A percentile compares a stretch with the other conserved stretches of the same genome.
Evolutionary conservation across 2,113 vertebrate genomes (phyloP).

Genomic region (Chinchilla lanigera): DNA sequence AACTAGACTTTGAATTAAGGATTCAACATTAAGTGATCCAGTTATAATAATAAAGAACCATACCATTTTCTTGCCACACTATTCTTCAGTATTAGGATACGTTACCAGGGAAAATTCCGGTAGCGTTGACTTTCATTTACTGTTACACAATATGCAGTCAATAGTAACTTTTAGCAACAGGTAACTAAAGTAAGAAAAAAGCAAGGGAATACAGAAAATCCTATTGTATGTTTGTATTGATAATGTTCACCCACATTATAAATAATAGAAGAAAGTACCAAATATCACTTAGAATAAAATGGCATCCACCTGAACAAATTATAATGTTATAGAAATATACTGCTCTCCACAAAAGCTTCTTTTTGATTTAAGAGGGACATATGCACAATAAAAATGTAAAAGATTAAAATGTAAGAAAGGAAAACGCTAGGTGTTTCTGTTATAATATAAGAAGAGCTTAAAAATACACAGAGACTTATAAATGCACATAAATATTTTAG

Average conservation of each 20-base stretch:
- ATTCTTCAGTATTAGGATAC: not conserved
- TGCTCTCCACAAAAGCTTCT: not conserved
- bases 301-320: not conserved
- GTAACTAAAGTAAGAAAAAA: not conserved
- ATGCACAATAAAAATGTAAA: not conserved
- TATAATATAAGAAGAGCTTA: slow-evolving; percentile 6
- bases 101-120: not conserved
- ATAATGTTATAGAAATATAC: not conserved
- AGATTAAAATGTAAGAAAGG: not conserved
- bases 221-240: not conserved
- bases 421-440: not conserved
- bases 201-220: not conserved
- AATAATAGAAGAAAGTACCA: slow-evolving; percentile 1
- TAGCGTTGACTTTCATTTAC: not conserved
- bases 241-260: not conserved
- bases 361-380: not conserved
- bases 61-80: not conserved
- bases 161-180: not conserved
- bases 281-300: slow-evolving; percentile 7
- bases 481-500: not conserved
- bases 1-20: slow-evolving; percentile 37
- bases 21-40: not conserved
- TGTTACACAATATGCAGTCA: not conserved
- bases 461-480: not conserved
- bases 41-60: not conserved